A percentile compares a stretch with the other conserved stretches of the same genome.
phyloP scores from a whole-genome alignment of 2,797 vertebrate species.

The Lacerta bilineata region DNA sequence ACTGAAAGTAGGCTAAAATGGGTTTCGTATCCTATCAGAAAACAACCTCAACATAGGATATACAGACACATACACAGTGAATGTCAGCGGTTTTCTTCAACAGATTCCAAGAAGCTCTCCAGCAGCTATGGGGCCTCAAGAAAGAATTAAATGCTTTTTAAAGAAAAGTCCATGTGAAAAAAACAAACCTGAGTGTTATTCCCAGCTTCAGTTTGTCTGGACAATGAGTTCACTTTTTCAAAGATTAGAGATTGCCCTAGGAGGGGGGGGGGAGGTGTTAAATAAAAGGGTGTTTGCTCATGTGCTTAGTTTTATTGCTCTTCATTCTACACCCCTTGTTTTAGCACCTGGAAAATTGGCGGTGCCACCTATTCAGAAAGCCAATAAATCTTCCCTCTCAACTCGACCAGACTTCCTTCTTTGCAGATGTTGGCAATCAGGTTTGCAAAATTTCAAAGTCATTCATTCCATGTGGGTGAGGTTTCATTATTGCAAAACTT shows the following conservation, averaged over 20 bases:
- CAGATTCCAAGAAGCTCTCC: not conserved
- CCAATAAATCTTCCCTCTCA: constrained; percentile 75
- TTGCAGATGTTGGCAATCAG: constrained; percentile 72
- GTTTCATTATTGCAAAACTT: constrained; percentile 72
- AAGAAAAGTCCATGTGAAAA: not conserved
- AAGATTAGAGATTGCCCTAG: constrained; percentile 6
- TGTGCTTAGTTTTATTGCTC: constrained; percentile 66
- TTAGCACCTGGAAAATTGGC: constrained; percentile 77
- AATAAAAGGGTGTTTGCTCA: constrained; percentile 60
- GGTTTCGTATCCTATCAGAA: too few relatives aligned
- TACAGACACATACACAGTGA: too few relatives aligned
- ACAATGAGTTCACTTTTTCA: constrained; percentile 35
- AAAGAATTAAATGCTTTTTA: not conserved
- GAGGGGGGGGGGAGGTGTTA: fast-evolving
- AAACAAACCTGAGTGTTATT: fast-evolving
- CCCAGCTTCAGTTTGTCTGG: constrained; percentile 30
- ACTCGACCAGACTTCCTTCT: constrained; percentile 68
- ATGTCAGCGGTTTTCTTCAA: not conserved
- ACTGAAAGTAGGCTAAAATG: not conserved
- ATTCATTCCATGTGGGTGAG: constrained; percentile 58
- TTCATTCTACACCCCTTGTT: constrained; percentile 69
- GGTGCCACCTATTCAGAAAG: constrained; percentile 69
- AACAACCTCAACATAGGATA: too few relatives aligned
- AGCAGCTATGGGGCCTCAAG: not conserved
- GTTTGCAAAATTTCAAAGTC: constrained; percentile 77